Conservation (phyloP, 2,797 vertebrate genomes). For the Hippopotamyrus pictus region DNA sequence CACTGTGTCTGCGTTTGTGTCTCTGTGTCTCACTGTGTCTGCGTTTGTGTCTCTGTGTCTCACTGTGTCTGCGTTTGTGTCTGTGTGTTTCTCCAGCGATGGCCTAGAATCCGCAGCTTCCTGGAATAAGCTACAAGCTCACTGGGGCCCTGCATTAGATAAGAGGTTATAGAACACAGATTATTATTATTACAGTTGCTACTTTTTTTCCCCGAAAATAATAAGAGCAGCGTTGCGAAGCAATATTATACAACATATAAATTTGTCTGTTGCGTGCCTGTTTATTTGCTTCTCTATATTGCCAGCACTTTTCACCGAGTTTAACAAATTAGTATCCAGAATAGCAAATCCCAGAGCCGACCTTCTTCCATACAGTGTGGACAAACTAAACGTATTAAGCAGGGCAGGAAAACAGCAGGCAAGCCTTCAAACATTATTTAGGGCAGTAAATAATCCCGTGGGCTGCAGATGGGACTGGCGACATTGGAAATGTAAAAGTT, state of each 20-base stretch:
- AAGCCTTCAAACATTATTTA: slow-evolving; percentile 31
- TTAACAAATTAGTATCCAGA: slow-evolving; percentile 1
- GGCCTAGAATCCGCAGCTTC: background rate
- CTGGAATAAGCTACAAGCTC: background rate
- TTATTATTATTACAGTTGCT: background rate
- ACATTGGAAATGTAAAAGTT: slow-evolving; percentile 42
- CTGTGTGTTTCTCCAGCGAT: background rate
- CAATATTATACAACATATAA: background rate
- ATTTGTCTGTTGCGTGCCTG: background rate
- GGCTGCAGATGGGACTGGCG: slow-evolving; percentile 35
- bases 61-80: background rate
- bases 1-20: background rate
- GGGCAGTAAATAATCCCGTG: slow-evolving; percentile 35
- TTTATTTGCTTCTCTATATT: background rate
- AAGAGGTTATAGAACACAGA: background rate
- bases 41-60: background rate
- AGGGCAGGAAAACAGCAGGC: slow-evolving; percentile 22
- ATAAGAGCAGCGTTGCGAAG: background rate
- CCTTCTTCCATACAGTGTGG: background rate
- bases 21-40: background rate
- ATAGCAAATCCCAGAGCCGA: background rate
- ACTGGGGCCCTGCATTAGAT: background rate
- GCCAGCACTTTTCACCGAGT: background rate
- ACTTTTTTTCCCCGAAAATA: background rate
- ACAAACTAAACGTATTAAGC: slow-evolving; percentile 43